phyloP scores from a whole-genome alignment of 2,113 vertebrate species.

The Bubo bubo region DNA sequence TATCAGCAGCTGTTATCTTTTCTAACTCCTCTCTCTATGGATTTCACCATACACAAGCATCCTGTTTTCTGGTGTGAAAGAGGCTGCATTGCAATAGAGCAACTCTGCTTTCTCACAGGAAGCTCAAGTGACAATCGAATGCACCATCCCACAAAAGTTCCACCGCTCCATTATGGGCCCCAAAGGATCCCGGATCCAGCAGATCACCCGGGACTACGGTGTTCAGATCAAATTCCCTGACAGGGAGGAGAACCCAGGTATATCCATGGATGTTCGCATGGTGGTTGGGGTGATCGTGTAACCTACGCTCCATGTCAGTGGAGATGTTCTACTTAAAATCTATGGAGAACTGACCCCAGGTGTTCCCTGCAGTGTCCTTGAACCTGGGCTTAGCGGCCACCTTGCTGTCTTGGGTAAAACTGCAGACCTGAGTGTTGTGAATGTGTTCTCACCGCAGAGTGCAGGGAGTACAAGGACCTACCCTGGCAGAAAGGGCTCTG shows the following conservation, averaged over 20 bases:
- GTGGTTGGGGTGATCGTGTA: not conserved
- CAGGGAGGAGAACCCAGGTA: constrained; percentile 88
- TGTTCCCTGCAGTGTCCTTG: not conserved
- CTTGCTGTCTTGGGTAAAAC: not conserved
- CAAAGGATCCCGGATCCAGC: constrained; percentile 94
- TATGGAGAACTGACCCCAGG: not conserved
- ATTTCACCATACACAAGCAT: not conserved
- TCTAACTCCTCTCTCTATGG: not conserved
- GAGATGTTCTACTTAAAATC: not conserved
- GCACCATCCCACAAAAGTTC: constrained; percentile 91
- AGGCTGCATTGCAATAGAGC: not conserved
- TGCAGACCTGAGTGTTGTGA: not conserved
- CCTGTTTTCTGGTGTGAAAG: not conserved
- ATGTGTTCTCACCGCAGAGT: not conserved
- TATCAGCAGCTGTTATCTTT: not conserved
- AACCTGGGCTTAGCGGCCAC: not conserved
- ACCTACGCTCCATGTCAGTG: not conserved
- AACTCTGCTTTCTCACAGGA: constrained; percentile 78
- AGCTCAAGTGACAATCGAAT: constrained; percentile 94
- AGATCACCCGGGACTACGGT: constrained; percentile 92
- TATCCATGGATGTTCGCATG: not conserved
- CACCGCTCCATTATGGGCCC: constrained; percentile 98
- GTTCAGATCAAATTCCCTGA: constrained; percentile 99
- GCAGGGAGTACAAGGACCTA: not conserved
- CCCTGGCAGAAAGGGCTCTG: not conserved